These are phyloP conservation scores for Monoplex corrugatus DNA, from an alignment of 2,888 invertebrate species.

Conservation along the genomic window DNA sequence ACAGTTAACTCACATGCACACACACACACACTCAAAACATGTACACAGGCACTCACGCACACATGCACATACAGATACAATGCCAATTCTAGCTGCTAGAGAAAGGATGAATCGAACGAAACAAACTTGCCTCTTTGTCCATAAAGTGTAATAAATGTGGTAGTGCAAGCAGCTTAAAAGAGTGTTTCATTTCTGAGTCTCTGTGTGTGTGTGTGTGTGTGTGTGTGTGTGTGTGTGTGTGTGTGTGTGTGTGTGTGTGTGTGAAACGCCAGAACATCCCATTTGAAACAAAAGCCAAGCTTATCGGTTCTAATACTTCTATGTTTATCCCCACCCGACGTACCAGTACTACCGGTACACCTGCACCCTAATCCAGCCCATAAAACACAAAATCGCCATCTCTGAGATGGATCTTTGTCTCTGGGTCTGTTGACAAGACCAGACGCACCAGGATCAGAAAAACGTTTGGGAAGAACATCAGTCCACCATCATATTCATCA, in stretches of 20 bases:
- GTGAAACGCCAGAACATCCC: not conserved
- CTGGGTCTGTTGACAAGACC: too few relatives aligned
- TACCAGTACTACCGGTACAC: too few relatives aligned
- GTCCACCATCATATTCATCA: too few relatives aligned
- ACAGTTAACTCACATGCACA: not conserved
- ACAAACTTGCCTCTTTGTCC: too few relatives aligned
- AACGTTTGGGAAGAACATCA: too few relatives aligned
- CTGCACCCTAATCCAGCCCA: not conserved
- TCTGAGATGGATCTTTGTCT: not conserved
- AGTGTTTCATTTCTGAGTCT: not conserved
- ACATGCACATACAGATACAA: not conserved
- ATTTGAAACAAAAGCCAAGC: too few relatives aligned
- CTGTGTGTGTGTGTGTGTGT: slow-evolving; percentile 5
- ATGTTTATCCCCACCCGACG: too few relatives aligned
- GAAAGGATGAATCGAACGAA: not conserved
- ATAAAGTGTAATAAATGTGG: too few relatives aligned
- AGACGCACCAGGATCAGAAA: too few relatives aligned
- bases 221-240: not conserved
- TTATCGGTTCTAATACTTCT: not conserved
- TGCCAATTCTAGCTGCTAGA: not conserved
- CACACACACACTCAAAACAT: not conserved
- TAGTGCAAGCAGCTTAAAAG: too few relatives aligned
- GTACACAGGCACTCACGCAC: not conserved
- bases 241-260: not conserved
- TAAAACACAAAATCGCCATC: not conserved